Evolutionary conservation across 92 coral and sea anemone genomes (phyloP), one percentile per base, ranked within the genome.

Genomic region (Palythoa grandiflora): DNA sequence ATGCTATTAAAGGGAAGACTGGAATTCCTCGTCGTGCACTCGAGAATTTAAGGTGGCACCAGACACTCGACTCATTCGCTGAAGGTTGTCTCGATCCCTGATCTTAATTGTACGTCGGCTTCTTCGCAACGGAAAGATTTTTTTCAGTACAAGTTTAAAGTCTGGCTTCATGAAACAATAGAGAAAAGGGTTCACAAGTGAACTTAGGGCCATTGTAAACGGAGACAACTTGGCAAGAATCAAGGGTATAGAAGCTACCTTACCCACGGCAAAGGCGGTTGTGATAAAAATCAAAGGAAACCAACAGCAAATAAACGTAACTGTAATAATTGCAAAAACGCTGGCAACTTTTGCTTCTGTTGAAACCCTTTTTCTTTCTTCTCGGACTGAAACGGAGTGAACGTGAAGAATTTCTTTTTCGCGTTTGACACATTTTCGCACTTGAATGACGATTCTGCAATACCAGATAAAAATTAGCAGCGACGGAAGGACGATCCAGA

Each of bases 281-380:
- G 87, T 90, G 36, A 85, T 90, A 9, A 85, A 84, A 35, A 90
- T 77, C n/a, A 84, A 65, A 7, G 92, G 92, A 37, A 85, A 84
- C 92, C 92, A 90, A 68, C 92, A 90, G 44, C 77, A 84, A 17
- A 90, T 72, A n/a, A 90, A 90, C 15, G 88, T 85, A 20, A 90
- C 13, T 16, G 78, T 38, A 19, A 90, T 79, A 37, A 90, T 28
- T 2, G 84, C 71, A 60, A 90, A 90, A 55, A 90, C 77, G 38
- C 84, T 85, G 21, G 79, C 92, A 37, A 88, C 89, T 83, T 88
- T 87, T 6, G 84, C 86, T 73, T 90, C 92, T 10, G 71, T 90
- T 8, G 88, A 59, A 7, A 90, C 68, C 19, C 84, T 90, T 35
- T 85, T 78, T 17, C 89, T 20, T 85, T 68, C 59, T 50, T 85